A percentile compares a stretch with the other conserved stretches of the same genome.
Conservation (phyloP, 2,113 vertebrate species). For the Cygnus atratus region DNA sequence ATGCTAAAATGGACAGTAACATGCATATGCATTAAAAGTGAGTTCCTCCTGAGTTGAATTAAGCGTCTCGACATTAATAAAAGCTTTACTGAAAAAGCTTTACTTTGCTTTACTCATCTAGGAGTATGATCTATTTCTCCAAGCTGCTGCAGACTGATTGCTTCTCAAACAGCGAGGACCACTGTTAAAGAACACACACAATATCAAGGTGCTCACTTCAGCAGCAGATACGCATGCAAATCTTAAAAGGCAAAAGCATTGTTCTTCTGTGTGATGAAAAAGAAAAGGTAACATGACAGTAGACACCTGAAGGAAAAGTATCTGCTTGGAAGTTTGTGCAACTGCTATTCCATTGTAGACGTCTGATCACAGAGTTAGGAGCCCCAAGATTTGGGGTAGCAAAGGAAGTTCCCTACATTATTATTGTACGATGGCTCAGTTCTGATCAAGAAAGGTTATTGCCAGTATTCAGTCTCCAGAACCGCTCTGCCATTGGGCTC, state of each 20-base stretch:
- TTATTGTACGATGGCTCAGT: not conserved
- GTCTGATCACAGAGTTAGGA: not conserved
- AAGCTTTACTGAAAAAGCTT: not conserved
- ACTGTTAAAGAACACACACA: not conserved
- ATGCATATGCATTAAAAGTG: not conserved
- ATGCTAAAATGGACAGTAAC: not conserved
- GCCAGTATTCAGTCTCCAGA: not conserved
- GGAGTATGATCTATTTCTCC: not conserved
- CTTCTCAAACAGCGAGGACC: not conserved
- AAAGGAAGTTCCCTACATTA: not conserved
- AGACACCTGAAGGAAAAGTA: not conserved
- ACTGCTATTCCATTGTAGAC: not conserved
- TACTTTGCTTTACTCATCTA: not conserved
- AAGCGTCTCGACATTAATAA: not conserved
- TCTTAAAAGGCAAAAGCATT: not conserved
- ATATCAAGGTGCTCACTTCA: not conserved
- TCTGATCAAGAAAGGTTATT: not conserved
- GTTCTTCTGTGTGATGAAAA: not conserved
- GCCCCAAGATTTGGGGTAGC: not conserved
- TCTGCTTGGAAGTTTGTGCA: not conserved
- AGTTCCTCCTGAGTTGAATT: not conserved
- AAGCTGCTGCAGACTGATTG: not conserved
- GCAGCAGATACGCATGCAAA: not conserved
- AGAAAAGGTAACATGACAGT: not conserved
- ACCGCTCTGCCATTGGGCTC: not conserved